These are phyloP conservation scores for Campylorhamphus procurvoides DNA, from an alignment of 2,113 vertebrate species.

Conservation along the genomic window DNA sequence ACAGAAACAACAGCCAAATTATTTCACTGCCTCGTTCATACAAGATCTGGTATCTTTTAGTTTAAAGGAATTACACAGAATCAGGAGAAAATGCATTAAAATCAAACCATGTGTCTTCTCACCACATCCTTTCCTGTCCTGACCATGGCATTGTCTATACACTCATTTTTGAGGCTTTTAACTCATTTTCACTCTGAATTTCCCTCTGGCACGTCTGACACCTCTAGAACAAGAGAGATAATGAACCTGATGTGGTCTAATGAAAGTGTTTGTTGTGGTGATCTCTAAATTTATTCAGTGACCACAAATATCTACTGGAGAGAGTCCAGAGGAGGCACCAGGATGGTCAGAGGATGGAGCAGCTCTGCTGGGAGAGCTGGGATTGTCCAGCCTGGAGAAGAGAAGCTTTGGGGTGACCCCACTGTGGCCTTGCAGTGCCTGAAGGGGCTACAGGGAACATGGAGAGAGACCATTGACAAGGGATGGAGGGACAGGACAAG, in stretches of 20 bases:
- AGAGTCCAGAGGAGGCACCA: background rate
- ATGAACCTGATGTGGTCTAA: background rate
- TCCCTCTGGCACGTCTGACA: background rate
- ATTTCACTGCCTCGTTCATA: background rate
- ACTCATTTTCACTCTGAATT: background rate
- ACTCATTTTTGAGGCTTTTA: background rate
- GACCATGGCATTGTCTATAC: background rate
- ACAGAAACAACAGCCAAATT: background rate
- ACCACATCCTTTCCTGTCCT: background rate
- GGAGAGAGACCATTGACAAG: background rate
- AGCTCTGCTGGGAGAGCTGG: background rate
- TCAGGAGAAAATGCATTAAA: background rate
- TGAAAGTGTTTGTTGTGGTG: background rate
- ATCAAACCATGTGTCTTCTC: background rate
- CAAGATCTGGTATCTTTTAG: background rate
- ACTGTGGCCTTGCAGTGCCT: accelerated
- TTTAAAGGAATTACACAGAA: background rate
- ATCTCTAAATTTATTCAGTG: background rate
- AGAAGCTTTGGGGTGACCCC: accelerated
- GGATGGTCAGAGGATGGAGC: background rate
- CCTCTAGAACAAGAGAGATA: background rate
- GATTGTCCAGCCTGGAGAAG: background rate
- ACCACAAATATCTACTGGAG: background rate
- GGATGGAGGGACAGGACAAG: background rate
- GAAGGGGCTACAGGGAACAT: background rate